Evolutionary conservation across 1,140 invertebrate species (phyloP), one percentile per base, ranked within the genome.

Genomic region (Popillia japonica): DNA sequence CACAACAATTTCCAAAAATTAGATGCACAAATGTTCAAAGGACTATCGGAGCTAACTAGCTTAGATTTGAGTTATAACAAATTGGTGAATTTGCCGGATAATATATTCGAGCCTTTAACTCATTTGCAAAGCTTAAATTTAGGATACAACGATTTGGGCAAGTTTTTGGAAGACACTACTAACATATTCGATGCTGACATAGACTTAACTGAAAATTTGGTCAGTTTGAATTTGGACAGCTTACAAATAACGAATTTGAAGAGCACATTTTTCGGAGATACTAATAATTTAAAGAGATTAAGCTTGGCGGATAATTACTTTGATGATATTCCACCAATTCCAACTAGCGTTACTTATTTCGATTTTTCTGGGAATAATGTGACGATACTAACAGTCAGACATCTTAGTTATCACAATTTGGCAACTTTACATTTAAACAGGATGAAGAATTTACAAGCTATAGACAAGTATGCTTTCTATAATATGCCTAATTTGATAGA

Each of bases 1-100:
- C 78, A 88, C 72, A 91, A 91, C 81, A 48, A 84, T 77, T 79
- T 91, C 14, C 84, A 84, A 48, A 82, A 73, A n/a, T 83, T 90
- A 14, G 72, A 88, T 75, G 78, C 81, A 34, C 83, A 86, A 14
- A 80, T 87, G 0, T 90, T 90, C 77, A 83, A 82, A 61, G 80
- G 82, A 23, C 80, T 89, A 75, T 82, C 81, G 2, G 83, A 86
- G 78, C 81, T 90, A 64, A 82, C 82, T 0, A 84, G 87, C 80
- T 85, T 91, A 7, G 85, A 89, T 80, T 83, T 91, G 64, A 84
- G 83, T 79, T 85, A 78, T 61, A 86, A 86, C 77, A 75, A 80
- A 40, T 72, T 86, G 3, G 74, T 79, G 22, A 72, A 74, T 6
- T 61, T 86, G 17, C 82, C 82, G 17, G 77, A 81, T 40, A 75